Evolutionary conservation across 2,888 invertebrate genomes (phyloP), one percentile per base, ranked within the genome.

Genomic region (Spicauda simplicius): DNA sequence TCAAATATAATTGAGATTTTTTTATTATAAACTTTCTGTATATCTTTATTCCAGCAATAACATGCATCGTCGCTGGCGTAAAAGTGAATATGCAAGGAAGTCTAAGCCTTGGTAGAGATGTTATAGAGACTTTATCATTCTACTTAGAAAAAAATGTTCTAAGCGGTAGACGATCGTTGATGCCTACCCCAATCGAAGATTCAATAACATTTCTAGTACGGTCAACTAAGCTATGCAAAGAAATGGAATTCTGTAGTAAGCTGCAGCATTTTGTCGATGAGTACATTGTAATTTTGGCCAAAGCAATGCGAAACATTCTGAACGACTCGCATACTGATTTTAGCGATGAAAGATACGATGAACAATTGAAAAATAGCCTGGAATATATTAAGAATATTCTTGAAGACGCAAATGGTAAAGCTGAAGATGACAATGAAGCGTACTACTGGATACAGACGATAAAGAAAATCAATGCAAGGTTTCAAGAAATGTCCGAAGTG

Each of bases 41-140:
- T 25, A 25, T 16, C 16, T 61, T 61, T 30, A 16, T 65, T 65
- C 16, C 30, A 54, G 60, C 55, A 10, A 25, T 53, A 33, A 12
- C 37, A 12, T 61, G 25, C 41, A 16, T 57, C n/a, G 56, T 56
- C 18, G 33, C 70, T 45, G 78, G 81, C 2, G 79, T 91, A 11
- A 87, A 85, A 78, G 82, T 91, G 0, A 83, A 88, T 65, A 78
- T 91, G 78, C 81, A 85, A 61, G 91, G 90, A 0, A 80, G 83
- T 1, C 50, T 91, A 0, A 85, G 76, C 20, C 72, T 91, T 1
- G 91, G 91, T 0, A 82, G 82, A 70, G 88, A 90, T 14, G 84
- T 91, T 0, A 69, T 88, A 65, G 82, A 87, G 0, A 77, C 83
- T 0, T 18, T 91, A 2, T 72, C 79, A 6, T 64, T 80, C 30